Conservation (phyloP, 2,888 invertebrate genomes). For the Leptura quadrifasciata region DNA sequence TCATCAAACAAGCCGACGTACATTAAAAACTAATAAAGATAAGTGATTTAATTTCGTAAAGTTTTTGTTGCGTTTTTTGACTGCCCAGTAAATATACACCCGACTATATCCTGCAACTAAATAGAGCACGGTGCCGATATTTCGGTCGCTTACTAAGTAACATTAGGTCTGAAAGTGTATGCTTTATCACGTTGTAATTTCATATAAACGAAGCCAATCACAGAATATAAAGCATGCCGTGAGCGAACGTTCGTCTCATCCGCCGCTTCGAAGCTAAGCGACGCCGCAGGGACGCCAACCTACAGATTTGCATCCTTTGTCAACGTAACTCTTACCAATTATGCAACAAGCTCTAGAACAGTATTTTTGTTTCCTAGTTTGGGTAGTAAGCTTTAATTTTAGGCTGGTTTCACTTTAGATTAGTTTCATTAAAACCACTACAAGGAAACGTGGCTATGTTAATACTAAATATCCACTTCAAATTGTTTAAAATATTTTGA, state of each 20-base stretch:
- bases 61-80: no score
- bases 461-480: no score
- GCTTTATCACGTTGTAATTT: constrained; percentile 66
- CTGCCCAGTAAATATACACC: no score
- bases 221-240: constrained; percentile 64
- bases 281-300: constrained; percentile 60
- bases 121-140: constrained; percentile 44
- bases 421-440: no score
- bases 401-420: background rate
- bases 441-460: no score
- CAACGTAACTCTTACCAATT: constrained; percentile 43
- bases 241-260: constrained; percentile 61
- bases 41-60: no score
- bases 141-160: constrained; percentile 49
- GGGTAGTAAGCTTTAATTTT: background rate
- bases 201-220: constrained; percentile 70
- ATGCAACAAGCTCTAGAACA: constrained; percentile 26
- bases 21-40: no score
- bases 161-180: constrained; percentile 55
- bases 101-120: no score
- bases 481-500: no score
- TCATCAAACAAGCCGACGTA: no score
- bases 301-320: constrained; percentile 45
- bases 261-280: constrained; percentile 60
- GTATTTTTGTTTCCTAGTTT: constrained; percentile 2